These are phyloP conservation scores for Alectoris magna DNA, from an alignment of 2,797 vertebrate species.

Conservation along the genomic window DNA sequence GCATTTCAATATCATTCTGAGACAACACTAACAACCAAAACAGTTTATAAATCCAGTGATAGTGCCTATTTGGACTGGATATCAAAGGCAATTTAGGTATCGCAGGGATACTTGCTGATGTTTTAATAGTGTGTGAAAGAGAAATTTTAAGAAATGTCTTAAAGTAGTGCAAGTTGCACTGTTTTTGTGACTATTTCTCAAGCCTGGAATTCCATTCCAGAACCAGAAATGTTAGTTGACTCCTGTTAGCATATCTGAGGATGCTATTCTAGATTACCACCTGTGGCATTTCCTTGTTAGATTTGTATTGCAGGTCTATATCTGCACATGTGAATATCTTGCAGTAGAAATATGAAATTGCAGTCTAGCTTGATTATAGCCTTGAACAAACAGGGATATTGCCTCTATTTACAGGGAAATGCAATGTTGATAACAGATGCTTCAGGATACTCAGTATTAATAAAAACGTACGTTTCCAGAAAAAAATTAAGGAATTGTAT, in stretches of 20 bases:
- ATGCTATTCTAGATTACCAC: background rate
- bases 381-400: background rate
- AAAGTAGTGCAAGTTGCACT: background rate
- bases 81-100: background rate
- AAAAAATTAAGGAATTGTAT: background rate
- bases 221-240: background rate
- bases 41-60: background rate
- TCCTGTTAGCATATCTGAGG: background rate
- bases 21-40: background rate
- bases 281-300: background rate
- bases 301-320: background rate
- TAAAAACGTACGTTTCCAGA: background rate
- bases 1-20: background rate
- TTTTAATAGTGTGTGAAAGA: background rate
- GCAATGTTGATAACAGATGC: background rate
- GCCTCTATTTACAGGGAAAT: background rate
- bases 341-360: background rate
- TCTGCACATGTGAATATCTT: background rate
- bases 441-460: background rate
- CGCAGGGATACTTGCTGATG: background rate
- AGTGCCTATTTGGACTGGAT: background rate
- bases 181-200: background rate
- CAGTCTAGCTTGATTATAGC: background rate
- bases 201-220: background rate
- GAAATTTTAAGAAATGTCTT: background rate